These are phyloP conservation scores for Leucosticte australis DNA, from an alignment of 2,113 vertebrate genomes.

Conservation along the genomic window DNA sequence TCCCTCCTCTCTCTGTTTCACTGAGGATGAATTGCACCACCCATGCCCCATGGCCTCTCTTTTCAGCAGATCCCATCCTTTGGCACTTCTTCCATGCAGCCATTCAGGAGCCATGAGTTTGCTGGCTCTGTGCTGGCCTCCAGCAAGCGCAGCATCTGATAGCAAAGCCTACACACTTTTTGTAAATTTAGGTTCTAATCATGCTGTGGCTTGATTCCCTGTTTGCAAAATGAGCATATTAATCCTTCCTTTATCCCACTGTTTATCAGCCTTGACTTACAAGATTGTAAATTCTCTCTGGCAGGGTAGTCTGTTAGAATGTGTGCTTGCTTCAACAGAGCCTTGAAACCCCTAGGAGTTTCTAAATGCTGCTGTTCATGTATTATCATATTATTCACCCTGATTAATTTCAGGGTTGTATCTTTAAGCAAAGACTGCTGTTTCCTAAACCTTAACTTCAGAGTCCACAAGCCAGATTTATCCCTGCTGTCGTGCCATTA, in stretches of 20 bases:
- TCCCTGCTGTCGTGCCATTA: not conserved
- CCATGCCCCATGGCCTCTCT: not conserved
- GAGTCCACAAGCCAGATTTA: constrained; percentile 27
- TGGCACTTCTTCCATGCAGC: not conserved
- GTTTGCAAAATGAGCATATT: constrained; percentile 20
- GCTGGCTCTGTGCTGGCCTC: not conserved
- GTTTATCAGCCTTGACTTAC: not conserved
- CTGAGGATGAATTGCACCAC: not conserved
- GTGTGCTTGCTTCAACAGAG: not conserved
- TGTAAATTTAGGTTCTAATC: not conserved
- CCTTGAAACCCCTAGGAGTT: not conserved
- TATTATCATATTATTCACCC: constrained; percentile 10
- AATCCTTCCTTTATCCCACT: constrained; percentile 37
- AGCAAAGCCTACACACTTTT: not conserved
- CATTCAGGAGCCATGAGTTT: not conserved
- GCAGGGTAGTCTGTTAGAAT: not conserved
- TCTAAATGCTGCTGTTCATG: not conserved
- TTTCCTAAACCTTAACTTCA: constrained; percentile 12
- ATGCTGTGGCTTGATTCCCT: not conserved
- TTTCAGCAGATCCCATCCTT: not conserved
- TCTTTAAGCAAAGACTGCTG: constrained; percentile 17
- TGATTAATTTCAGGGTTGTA: constrained; percentile 30
- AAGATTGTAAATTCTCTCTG: not conserved
- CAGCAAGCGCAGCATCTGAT: not conserved
- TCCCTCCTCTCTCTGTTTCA: not conserved